Evolutionary conservation across 2,797 vertebrate species (phyloP).

Genomic region (Coreius guichenoti): DNA sequence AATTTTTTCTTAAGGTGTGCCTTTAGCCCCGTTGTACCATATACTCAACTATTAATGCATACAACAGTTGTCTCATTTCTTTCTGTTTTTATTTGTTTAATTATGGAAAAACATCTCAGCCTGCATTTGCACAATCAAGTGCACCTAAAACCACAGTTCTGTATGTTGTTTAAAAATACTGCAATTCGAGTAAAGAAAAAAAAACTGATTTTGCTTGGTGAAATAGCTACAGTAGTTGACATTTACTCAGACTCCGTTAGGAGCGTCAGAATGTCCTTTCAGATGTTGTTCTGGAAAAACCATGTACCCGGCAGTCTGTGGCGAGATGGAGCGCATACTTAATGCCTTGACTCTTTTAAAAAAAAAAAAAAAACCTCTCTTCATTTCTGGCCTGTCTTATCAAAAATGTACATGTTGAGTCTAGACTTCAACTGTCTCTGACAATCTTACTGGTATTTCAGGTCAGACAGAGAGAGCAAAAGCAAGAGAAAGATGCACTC

Average conservation of each 20-base stretch:
- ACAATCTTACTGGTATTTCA: slow-evolving; percentile 82
- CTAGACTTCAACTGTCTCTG: slow-evolving; percentile 79
- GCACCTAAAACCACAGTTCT: neutral
- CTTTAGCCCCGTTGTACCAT: too few species aligned
- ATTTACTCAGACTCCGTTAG: slow-evolving; percentile 51
- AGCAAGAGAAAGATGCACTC: slow-evolving; percentile 77
- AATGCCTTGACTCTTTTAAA: slow-evolving; percentile 41
- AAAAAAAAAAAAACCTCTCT: slow-evolving; percentile 64
- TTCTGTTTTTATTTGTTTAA: too few species aligned
- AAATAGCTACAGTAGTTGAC: slow-evolving; percentile 35
- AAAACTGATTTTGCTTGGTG: slow-evolving; percentile 19
- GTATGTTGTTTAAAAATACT: neutral
- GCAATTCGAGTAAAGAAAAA: slow-evolving; percentile 26
- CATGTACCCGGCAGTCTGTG: slow-evolving; percentile 27
- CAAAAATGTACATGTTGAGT: slow-evolving; percentile 81
- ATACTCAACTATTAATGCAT: too few species aligned
- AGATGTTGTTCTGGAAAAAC: slow-evolving; percentile 40
- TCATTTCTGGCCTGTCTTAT: slow-evolving; percentile 83
- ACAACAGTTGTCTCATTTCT: too few species aligned
- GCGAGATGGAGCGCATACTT: slow-evolving; percentile 42
- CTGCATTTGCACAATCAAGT: too few species aligned
- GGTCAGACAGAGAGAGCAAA: slow-evolving; percentile 66
- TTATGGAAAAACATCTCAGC: too few species aligned
- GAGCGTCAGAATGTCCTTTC: slow-evolving; percentile 39
- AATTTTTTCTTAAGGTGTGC: too few species aligned